These are phyloP conservation scores for Acanthopleura granulata DNA, from an alignment of 2,888 invertebrate species.

Conservation along the genomic window DNA sequence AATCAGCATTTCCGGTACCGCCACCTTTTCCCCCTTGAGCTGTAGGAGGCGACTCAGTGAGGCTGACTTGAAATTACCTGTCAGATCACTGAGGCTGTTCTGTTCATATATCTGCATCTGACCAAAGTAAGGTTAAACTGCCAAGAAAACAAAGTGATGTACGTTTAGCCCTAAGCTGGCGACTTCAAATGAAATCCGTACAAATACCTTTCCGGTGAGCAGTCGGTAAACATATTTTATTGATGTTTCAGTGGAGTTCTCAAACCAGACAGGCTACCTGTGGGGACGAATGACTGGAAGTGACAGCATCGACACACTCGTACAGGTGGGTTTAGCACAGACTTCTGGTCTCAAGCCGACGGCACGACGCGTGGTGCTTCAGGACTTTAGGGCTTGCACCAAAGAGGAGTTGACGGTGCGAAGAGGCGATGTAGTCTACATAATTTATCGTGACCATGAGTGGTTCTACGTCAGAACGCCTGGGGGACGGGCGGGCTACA, in stretches of 20 bases:
- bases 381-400: constrained; percentile 92
- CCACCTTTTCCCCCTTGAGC: too few species aligned
- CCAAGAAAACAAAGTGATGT: too few species aligned
- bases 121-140: too few species aligned
- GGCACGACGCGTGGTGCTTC: constrained; percentile 45
- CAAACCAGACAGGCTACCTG: neutral
- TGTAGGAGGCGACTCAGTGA: too few species aligned
- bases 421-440: constrained; percentile 87
- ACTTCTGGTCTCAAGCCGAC: constrained; percentile 26
- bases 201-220: too few species aligned
- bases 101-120: too few species aligned
- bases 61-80: too few species aligned
- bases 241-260: neutral
- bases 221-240: too few species aligned
- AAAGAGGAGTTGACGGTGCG: constrained; percentile 93
- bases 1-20: too few species aligned
- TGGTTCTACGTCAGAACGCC: constrained; percentile 97
- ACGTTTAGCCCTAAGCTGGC: too few species aligned
- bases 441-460: constrained; percentile 94
- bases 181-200: too few species aligned
- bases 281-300: constrained; percentile 13
- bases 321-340: neutral
- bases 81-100: too few species aligned
- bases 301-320: constrained; percentile 16
- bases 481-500: constrained; percentile 91